phyloP scores from a whole-genome alignment of 2,797 vertebrate species.

The Synaphobranchus kaupii region DNA sequence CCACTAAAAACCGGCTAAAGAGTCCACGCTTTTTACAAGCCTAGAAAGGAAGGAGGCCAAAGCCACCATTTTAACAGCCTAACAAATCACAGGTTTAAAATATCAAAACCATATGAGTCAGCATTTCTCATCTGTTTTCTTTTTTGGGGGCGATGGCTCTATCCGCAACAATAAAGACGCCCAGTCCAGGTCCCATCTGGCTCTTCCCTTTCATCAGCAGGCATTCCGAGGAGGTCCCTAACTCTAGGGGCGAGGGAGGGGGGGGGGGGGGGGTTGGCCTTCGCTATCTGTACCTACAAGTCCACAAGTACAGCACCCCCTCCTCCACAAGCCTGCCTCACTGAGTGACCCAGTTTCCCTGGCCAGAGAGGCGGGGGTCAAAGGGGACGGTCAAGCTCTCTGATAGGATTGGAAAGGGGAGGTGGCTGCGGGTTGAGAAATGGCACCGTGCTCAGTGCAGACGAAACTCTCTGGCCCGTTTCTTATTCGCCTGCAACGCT shows the following conservation, averaged over 20 bases:
- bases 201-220: not conserved
- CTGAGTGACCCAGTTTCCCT: slow-evolving; percentile 1
- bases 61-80: not conserved
- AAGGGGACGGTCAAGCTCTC: not conserved
- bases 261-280: not conserved
- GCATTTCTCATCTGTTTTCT: not conserved
- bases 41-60: not conserved
- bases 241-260: not conserved
- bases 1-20: not conserved
- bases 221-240: not conserved
- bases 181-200: not conserved
- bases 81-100: slow-evolving; percentile 2
- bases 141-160: not conserved
- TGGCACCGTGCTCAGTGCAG: not conserved
- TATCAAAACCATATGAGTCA: not conserved
- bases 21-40: not conserved
- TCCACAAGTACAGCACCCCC: not conserved
- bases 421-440: not conserved
- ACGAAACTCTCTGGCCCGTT: not conserved
- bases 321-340: not conserved
- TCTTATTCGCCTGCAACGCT: not conserved
- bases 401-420: slow-evolving; percentile 9
- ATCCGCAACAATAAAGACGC: not conserved
- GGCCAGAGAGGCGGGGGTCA: not conserved
- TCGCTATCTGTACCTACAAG: not conserved